These are phyloP conservation scores for Scaptomyza tumidula DNA, from an alignment of 2,888 invertebrate genomes.

Conservation along the genomic window DNA sequence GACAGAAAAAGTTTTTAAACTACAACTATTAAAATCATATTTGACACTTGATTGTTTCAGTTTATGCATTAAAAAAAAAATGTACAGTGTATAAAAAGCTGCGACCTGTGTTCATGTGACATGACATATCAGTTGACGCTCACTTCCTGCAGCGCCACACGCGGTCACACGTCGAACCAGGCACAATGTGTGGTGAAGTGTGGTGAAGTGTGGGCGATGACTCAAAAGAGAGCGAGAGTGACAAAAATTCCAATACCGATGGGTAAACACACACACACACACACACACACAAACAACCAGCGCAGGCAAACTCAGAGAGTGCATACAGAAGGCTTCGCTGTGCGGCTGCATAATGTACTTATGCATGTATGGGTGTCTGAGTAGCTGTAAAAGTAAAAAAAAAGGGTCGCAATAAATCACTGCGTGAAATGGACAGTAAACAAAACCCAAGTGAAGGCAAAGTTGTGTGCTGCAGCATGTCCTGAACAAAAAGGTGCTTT, in stretches of 20 bases:
- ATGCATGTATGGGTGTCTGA: not conserved
- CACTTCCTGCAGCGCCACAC: conserved; percentile 44
- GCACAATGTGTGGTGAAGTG: too few species aligned
- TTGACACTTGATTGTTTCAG: not conserved
- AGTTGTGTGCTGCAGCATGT: conserved; percentile 20
- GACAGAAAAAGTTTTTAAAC: too few species aligned
- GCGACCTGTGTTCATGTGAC: not conserved
- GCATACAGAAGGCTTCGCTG: conserved; percentile 44
- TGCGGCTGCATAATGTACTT: conserved; percentile 17
- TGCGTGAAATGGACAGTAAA: conserved; percentile 59
- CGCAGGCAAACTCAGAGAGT: conserved; percentile 21
- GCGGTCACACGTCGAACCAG: conserved; percentile 37
- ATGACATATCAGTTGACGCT: conserved; percentile 9
- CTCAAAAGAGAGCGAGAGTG: conserved; percentile 77
- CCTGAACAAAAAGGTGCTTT: conserved; percentile 24
- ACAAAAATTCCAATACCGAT: conserved; percentile 49
- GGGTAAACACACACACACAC: conserved; percentile 36
- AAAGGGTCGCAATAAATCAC: conserved; percentile 64
- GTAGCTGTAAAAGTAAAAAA: conserved; percentile 25
- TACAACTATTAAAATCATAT: not conserved
- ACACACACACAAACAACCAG: not conserved
- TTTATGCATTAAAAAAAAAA: not conserved
- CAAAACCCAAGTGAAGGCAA: conserved; percentile 37
- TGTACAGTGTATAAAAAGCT: conserved; percentile 34
- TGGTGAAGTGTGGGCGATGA: conserved; percentile 52